Base-by-base conservation (phyloP, 2,797 vertebrate species). In the Dallia pectoralis region DNA sequence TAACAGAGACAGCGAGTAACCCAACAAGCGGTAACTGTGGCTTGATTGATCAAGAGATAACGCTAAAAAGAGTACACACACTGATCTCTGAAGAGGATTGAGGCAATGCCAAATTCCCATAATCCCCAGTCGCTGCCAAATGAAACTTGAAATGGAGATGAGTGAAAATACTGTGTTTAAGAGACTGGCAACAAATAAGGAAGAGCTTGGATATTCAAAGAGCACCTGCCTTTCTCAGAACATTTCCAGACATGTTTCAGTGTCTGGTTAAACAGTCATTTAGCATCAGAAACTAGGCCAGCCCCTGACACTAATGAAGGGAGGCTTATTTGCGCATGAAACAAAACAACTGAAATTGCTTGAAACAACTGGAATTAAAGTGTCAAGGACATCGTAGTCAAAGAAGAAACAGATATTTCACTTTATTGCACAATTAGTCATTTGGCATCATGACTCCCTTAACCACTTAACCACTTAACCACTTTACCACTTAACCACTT, bases 161-260 rank as follows among this genome's bases (percentile, higher is more conserved):
- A 47, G n/a, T 51, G 73, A 56, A 71, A 62, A 71, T 47, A 77
- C 30, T 75, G 77, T 75, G 29, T 77, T 93, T 91, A 87, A 84
- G 56, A 78, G 76, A 74, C 40, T 3, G 33, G 7, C 16, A 56
- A 56, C 73, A 72, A 87, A 88, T 91, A 89, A 89, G 86, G 44
- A 25, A 74, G 76, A 79, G 84, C 79, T 82, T 40, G 19, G 74
- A 75, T 75, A 82, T 85, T 85, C 82, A 84, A 66, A 47, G 62
- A 84, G 85, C 86, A 85, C 79, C 85, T 86, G 84, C 79, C 82
- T 86, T 87, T 90, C 87, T 84, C 88, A 84, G 36, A 19, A 44
- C 44, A 91, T 89, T 88, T 88, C 84, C 86, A 88, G 84, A 87
- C 82, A 70, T 25, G 70, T 83, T 72, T 88, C 89, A 90, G 89